These are phyloP conservation scores for Sylvia borin DNA, from an alignment of 2,797 vertebrate genomes.

Conservation along the genomic window DNA sequence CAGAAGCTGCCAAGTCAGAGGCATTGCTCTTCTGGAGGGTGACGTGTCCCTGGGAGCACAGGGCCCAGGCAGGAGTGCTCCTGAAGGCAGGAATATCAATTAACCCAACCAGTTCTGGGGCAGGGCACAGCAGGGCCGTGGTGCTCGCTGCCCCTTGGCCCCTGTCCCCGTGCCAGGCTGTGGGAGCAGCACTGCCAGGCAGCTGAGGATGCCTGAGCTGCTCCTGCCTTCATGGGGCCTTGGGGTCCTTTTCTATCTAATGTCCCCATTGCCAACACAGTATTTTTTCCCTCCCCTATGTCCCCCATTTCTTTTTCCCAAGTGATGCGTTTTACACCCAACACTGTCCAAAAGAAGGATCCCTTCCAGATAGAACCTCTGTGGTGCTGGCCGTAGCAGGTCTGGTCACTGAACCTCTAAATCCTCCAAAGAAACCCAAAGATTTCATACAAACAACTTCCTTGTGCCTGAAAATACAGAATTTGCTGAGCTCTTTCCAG, in stretches of 20 bases:
- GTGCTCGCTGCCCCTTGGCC: rapidly evolving
- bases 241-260: background rate
- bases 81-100: background rate
- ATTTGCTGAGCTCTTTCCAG: background rate
- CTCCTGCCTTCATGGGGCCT: background rate
- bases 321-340: background rate
- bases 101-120: rapidly evolving
- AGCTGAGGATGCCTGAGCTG: background rate
- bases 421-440: background rate
- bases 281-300: too few species aligned
- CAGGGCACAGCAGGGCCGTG: background rate
- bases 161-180: rapidly evolving
- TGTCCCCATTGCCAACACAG: background rate
- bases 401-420: background rate
- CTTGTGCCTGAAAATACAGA: background rate
- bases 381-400: background rate
- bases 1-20: background rate
- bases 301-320: background rate
- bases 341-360: background rate
- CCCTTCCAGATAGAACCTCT: background rate
- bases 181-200: background rate
- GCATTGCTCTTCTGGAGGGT: background rate
- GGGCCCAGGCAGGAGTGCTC: rapidly evolving
- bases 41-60: background rate
- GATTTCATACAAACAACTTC: background rate